Base-by-base conservation (phyloP, 2,888 invertebrate genomes). In the Tetheella fluctuosa region DNA sequence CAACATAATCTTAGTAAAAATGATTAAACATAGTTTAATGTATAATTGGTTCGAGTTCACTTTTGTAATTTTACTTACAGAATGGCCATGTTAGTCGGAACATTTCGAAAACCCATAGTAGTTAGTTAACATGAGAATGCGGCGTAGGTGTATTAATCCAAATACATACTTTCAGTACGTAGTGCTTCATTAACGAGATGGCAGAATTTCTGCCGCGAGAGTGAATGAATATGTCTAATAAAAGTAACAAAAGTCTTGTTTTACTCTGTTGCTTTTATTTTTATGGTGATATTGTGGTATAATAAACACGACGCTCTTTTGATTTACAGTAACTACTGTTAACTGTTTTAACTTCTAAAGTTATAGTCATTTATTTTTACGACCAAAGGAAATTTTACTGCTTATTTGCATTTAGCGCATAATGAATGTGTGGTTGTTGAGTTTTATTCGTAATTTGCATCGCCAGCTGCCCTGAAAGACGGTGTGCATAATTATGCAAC, bases 401-500 rank as follows among this genome's bases (percentile, higher is more conserved):
- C 57, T 68, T 62, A 58, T 71, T 71, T 60, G 59, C 30, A 39
- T 42, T 58, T 23, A 56, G 57, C 53, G 52, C 53, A 42, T 55
- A 55, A 23, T 34, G 37, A 55, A 34, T 34, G 34, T 20, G 28
- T 52, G 54, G 60, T 65, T 69, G 62, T 54, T 58, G 60, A 61
- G 59, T 56, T 34, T 57, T 64, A 58, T 65, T 57, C 48, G 53
- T 62, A 65, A 70, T 70, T 70, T 67, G 57, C 63, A 61, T 59
- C 54, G 63, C 61, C 54, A 30, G 12, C 54, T 17, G 57, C 66
- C 61, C 64, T 65, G 62, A 61, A 59, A 58, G 64, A 72, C 64
- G 63, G 60, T 56, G 25, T 55, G 10, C 60, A 63, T 72, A 72
- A 72, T 73, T 72, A 65, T 69, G 62, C 61, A 62, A 64, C 64